Percentiles rank a stretch among this genome's conserved stretches.
phyloP scores from a whole-genome alignment of 2,113 vertebrate species.

The Arizona elegans region DNA sequence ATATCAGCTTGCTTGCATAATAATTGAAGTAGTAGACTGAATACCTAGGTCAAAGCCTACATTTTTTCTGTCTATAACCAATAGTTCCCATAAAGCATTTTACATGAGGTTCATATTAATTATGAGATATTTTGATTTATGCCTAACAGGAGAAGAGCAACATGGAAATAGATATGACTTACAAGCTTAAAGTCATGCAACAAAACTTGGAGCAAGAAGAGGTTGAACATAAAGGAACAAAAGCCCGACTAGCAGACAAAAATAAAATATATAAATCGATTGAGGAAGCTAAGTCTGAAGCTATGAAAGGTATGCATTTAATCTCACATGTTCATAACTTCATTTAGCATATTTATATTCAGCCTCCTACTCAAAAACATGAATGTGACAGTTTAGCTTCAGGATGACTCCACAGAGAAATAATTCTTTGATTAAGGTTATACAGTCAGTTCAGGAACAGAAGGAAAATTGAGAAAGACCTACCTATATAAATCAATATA shows the following conservation, averaged over 20 bases:
- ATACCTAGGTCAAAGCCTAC: not conserved
- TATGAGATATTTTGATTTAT: constrained; percentile 17
- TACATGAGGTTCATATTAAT: not conserved
- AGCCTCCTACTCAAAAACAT: not conserved
- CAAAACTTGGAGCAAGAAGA: constrained; percentile 95
- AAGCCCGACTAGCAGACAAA: constrained; percentile 91
- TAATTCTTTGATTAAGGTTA: not conserved
- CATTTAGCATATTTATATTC: not conserved
- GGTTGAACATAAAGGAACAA: constrained; percentile 91
- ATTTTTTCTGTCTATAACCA: not conserved
- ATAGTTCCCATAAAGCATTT: not conserved
- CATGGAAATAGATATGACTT: constrained; percentile 97
- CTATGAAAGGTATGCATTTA: constrained; percentile 86
- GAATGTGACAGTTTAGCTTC: not conserved
- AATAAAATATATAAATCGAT: constrained; percentile 97
- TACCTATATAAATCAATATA: not conserved
- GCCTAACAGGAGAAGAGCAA: constrained; percentile 90
- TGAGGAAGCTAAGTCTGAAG: constrained; percentile 96
- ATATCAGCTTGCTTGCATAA: not conserved
- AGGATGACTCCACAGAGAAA: not conserved
- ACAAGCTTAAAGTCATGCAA: constrained; percentile 94
- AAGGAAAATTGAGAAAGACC: not conserved
- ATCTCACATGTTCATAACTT: not conserved
- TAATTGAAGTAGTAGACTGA: not conserved
- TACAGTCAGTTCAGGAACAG: not conserved